Conservation (phyloP, 2,888 invertebrate species). For the Thelaira solivaga region DNA sequence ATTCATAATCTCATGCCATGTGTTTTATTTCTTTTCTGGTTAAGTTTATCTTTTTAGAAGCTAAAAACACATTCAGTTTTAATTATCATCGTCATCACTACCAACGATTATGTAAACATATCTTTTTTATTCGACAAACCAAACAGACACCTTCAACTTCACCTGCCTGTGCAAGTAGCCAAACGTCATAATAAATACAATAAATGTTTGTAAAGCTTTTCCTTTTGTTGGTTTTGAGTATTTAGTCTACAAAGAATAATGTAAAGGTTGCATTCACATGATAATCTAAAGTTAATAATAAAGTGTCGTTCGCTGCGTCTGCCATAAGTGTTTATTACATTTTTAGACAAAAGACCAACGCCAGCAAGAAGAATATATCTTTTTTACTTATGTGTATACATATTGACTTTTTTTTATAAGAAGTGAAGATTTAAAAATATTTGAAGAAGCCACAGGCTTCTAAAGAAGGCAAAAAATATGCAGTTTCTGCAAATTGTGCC, state of each 20-base stretch:
- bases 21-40: background rate
- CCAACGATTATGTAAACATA: conserved; percentile 30
- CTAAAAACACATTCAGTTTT: conserved; percentile 37
- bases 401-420: no score
- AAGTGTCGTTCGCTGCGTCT: conserved; percentile 27
- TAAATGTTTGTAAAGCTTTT: conserved; percentile 30
- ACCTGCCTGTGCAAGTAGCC: background rate
- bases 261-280: conserved; percentile 19
- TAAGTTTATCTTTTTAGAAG: conserved; percentile 2
- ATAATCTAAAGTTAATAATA: conserved; percentile 39
- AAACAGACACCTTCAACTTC: conserved; percentile 5
- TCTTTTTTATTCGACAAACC: conserved; percentile 13
- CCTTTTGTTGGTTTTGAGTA: background rate
- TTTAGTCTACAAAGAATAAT: conserved; percentile 10
- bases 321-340: conserved; percentile 11
- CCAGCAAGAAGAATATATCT: background rate
- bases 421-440: no score
- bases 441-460: no score
- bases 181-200: conserved; percentile 26
- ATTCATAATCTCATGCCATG: background rate
- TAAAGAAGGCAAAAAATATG: no score
- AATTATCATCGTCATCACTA: conserved; percentile 31
- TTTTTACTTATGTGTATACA: no score
- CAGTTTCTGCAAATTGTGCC: no score
- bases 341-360: conserved; percentile 4